Evolutionary conservation across 1,140 invertebrate species (phyloP).

Genomic region (Pissodes strobi): DNA sequence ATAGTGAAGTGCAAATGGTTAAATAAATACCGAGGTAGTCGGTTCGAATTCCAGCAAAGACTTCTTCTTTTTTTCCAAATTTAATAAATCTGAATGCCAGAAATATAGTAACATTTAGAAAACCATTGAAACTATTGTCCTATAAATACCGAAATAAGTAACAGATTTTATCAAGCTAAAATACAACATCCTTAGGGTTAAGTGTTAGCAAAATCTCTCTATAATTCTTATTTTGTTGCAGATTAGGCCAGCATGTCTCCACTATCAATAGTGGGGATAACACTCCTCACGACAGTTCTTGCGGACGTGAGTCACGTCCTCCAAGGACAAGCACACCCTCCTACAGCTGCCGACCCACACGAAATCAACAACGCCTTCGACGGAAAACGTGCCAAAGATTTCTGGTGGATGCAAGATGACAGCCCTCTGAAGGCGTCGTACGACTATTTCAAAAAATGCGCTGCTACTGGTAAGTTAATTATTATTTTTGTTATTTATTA

Average conservation of each 20-base stretch:
- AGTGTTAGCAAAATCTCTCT: too few species aligned
- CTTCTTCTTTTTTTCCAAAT: background rate
- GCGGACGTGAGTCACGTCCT: conserved; percentile 44
- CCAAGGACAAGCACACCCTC: conserved; percentile 35
- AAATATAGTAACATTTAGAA: too few species aligned
- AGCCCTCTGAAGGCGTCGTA: conserved; percentile 59
- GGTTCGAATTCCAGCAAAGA: too few species aligned
- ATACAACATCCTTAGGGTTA: too few species aligned
- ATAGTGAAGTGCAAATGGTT: too few species aligned
- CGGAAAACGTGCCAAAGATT: conserved; percentile 24
- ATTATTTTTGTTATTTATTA: too few species aligned
- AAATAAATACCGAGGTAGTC: too few species aligned
- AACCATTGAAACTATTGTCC: too few species aligned
- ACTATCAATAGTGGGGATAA: conserved; percentile 49
- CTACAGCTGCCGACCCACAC: conserved; percentile 31
- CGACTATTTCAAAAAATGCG: conserved; percentile 51
- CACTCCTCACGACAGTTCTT: conserved; percentile 38
- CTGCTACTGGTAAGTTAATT: conserved; percentile 33
- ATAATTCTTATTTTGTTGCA: conserved; percentile 10
- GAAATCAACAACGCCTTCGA: conserved; percentile 38
- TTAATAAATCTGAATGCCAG: too few species aligned
- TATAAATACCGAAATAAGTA: too few species aligned
- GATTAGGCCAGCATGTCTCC: conserved; percentile 43
- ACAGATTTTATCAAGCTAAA: too few species aligned
- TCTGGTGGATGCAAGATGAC: conserved; percentile 61